Conservation (phyloP, 2,113 vertebrate genomes). For the Pygoscelis antarcticus region DNA sequence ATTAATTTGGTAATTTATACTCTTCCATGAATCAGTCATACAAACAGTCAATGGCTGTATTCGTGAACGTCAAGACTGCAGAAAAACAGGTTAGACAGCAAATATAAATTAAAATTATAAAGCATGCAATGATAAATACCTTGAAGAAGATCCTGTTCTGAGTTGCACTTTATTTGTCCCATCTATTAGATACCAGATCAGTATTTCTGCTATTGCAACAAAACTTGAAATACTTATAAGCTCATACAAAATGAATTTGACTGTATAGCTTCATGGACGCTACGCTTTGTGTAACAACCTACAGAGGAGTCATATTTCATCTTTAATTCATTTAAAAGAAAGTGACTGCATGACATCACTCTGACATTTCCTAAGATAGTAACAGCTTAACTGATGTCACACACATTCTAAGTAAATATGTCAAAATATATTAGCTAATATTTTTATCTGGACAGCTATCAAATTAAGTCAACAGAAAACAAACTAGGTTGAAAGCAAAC, state of each 20-base stretch:
- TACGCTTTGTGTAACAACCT: not conserved
- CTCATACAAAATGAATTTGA: not conserved
- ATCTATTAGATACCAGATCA: not conserved
- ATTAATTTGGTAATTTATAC: not conserved
- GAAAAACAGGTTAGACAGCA: not conserved
- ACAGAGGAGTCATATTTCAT: not conserved
- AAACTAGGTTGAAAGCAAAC: slow-evolving; percentile 10
- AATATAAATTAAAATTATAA: not conserved
- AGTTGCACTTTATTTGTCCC: not conserved
- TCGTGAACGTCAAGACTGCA: not conserved
- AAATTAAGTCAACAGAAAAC: slow-evolving; percentile 2
- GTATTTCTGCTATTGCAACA: not conserved
- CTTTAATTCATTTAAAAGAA: slow-evolving; percentile 14
- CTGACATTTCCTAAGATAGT: not conserved
- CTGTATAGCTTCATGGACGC: not conserved
- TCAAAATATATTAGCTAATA: not conserved
- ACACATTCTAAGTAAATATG: not conserved
- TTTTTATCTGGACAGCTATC: slow-evolving; percentile 22
- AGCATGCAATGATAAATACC: not conserved
- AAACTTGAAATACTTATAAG: not conserved
- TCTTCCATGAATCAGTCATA: not conserved
- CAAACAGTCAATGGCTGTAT: not conserved
- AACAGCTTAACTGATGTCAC: slow-evolving; percentile 35
- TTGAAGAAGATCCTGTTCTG: not conserved
- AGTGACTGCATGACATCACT: slow-evolving; percentile 33